A percentile compares a stretch with the other conserved stretches of the same genome.
phyloP scores from a whole-genome alignment of 2,888 invertebrate genomes.

The Oasisia sp. region DNA sequence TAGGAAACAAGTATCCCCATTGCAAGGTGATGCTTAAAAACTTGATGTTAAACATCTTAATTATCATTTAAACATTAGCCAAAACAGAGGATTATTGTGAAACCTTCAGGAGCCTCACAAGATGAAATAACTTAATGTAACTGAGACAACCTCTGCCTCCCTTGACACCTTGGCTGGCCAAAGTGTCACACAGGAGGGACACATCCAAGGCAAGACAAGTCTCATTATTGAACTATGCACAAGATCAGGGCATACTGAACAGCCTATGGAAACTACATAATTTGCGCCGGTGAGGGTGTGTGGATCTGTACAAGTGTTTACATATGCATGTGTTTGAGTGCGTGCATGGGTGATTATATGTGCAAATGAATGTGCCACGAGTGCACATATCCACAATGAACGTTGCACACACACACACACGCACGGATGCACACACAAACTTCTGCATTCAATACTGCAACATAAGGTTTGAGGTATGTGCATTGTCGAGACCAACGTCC shows the following conservation, averaged over 20 bases:
- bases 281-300: too few relatives aligned
- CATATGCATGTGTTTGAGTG: not conserved
- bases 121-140: slow-evolving; percentile 4
- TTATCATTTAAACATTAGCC: not conserved
- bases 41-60: not conserved
- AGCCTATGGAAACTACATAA: too few relatives aligned
- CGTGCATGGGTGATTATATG: not conserved
- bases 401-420: too few relatives aligned
- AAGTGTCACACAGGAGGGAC: not conserved
- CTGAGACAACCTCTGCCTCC: not conserved
- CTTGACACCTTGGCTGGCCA: not conserved
- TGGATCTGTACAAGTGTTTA: not conserved
- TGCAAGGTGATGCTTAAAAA: too few relatives aligned
- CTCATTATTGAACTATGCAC: too few relatives aligned
- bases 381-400: too few relatives aligned
- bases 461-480: not conserved
- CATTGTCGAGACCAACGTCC: not conserved
- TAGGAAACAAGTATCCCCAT: not conserved
- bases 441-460: not conserved
- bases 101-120: not conserved
- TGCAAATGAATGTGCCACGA: not conserved
- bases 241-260: too few relatives aligned
- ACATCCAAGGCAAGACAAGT: not conserved
- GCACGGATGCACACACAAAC: not conserved
- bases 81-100: not conserved